Evolutionary conservation across 2,888 invertebrate species (phyloP).

Genomic region (Pachycephus smyrnensis): DNA sequence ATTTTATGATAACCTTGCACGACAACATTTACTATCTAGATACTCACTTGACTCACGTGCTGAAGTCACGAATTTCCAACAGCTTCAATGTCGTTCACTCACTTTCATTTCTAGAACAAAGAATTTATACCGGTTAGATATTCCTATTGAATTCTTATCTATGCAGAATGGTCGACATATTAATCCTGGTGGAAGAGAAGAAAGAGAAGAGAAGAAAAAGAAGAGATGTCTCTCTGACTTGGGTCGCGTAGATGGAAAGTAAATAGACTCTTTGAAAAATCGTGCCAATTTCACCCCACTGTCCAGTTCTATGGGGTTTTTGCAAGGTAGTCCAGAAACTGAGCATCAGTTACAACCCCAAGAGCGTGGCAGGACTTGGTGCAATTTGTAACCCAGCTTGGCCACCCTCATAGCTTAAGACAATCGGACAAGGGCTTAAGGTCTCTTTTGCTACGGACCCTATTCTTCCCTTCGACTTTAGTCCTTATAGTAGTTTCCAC

Average conservation of each 20-base stretch:
- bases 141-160: neutral
- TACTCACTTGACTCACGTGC: neutral
- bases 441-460: conserved; percentile 10
- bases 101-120: neutral
- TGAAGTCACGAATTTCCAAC: neutral
- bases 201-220: neutral
- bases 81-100: neutral
- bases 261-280: conserved; percentile 43
- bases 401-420: conserved; percentile 36
- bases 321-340: neutral
- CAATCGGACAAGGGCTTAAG: conserved; percentile 33
- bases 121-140: neutral
- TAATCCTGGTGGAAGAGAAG: neutral
- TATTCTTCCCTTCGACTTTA: conserved; percentile 14
- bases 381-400: conserved; percentile 45
- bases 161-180: neutral
- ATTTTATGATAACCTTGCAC: conserved; percentile 31
- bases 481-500: neutral
- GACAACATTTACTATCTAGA: neutral
- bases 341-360: neutral
- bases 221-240: neutral
- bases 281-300: conserved; percentile 30
- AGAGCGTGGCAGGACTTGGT: conserved; percentile 26
- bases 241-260: conserved; percentile 27
- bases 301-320: neutral